Conservation (phyloP, 1,140 invertebrate genomes). For the Bombus haemorrhoidalis region DNA sequence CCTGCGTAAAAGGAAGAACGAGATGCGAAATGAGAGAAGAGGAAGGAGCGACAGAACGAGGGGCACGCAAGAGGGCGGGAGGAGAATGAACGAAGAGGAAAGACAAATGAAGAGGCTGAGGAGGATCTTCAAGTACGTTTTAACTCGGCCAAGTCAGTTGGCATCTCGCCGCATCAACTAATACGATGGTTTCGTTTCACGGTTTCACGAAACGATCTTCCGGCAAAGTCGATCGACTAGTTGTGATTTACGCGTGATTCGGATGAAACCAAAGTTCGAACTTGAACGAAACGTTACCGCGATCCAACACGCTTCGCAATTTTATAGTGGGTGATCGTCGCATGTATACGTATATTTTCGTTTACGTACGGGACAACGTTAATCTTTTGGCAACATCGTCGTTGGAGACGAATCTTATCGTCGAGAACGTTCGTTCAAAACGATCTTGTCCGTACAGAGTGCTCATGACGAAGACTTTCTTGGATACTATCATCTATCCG, state of each 20-base stretch:
- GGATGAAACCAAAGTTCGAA: not conserved
- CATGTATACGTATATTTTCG: not conserved
- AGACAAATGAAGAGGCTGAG: slow-evolving; percentile 59
- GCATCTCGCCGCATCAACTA: slow-evolving; percentile 76
- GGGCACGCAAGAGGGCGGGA: slow-evolving; percentile 1
- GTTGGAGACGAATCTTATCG: not conserved
- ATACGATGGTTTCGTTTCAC: slow-evolving; percentile 58
- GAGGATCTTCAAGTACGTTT: slow-evolving; percentile 77
- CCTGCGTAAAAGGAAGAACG: slow-evolving; percentile 40
- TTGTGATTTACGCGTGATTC: slow-evolving; percentile 35
- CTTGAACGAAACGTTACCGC: not conserved
- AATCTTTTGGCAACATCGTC: no score
- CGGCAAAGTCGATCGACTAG: slow-evolving; percentile 22
- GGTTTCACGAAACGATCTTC: slow-evolving; percentile 8
- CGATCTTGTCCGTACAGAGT: not conserved
- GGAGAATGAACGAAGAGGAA: slow-evolving; percentile 34
- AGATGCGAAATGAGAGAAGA: slow-evolving; percentile 35
- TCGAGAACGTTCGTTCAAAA: not conserved
- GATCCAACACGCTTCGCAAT: not conserved
- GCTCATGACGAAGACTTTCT: not conserved
- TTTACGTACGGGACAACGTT: not conserved
- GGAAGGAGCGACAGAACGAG: slow-evolving; percentile 52
- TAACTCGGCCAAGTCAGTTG: slow-evolving; percentile 80
- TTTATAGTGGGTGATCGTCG: slow-evolving; percentile 11
- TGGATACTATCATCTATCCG: not conserved